Base-by-base conservation (phyloP, 2,113 vertebrate species). In the Nothobranchius kuhntae region DNA sequence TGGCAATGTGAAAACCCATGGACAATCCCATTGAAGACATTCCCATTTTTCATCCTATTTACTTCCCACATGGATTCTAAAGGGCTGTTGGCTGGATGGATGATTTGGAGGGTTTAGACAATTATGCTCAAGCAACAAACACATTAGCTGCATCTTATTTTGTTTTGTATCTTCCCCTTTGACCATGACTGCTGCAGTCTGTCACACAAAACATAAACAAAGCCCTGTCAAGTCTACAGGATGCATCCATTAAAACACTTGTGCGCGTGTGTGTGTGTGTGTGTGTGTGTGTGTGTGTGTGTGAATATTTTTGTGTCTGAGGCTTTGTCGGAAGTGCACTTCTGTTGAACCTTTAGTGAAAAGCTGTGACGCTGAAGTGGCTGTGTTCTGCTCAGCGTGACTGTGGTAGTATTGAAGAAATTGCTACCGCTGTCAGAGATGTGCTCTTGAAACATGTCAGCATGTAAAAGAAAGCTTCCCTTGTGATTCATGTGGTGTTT, bases 381-480 rank as follows among this genome's bases (percentile, higher is more conserved):
- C 66, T 63, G n/a, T 7, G 4, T 47, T 5, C 62, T 0, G 17
- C 40, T 35, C 35, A 48, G 15, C 51, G 36, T 48, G 60, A 53
- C 60, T n/a, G 21, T 21, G 21, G 42, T 62, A 46, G 62, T 53
- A 45, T 51, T 53, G 53, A 30, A 54, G 64, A 79, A 82, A 81
- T 81, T 69, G 78, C 65, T 13, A 1, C 26, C 21, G 61, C 47
- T 75, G 58, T 67, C 73, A 55, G 47, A 60, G 78, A 53, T 56
- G 48, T 60, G 65, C 68, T 73, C 56, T 53, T 9, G 2, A 30
- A 64, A 70, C 66, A 76, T 71, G 64, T 77, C 62, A 72, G 72
- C 68, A 80, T 58, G 42, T 61, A 54, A 69, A 75, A 63, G 73
- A 42, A 21, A 3, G 1, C 71, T 59, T 9, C 56, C 30, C 53